Base-by-base conservation (phyloP, 1,140 invertebrate genomes). In the Panulirus ornatus region DNA sequence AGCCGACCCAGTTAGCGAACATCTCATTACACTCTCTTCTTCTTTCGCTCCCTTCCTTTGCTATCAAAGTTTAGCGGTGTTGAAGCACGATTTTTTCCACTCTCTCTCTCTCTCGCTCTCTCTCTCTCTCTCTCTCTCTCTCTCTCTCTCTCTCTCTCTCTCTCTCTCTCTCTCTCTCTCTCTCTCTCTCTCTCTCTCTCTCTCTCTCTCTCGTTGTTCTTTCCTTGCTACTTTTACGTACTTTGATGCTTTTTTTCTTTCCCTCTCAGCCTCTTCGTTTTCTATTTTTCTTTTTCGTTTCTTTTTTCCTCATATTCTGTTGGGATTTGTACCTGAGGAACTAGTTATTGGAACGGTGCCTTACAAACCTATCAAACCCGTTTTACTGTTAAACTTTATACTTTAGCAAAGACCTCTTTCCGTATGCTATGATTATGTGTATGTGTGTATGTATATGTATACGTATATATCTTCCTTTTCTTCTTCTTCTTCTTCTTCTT, bases 401-500 rank as follows among this genome's bases (percentile, higher is more conserved):
- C n/a, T n/a, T n/a, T n/a, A n/a, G n/a, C n/a, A n/a, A n/a, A n/a
- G n/a, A n/a, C 36, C 36, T 30, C 34, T 14, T 27, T 73, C 70
- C 70, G 8, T 27, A 8, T 34, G 9, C 34, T 73, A 8, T 27
- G 8, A 9, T 27, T 34, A 9, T 36, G 8, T 27, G 8, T 73
- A 8, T 36, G 11, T n/a, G 8, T 34, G 9, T 73, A 9, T 36
- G 11, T 58, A 11, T n/a, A 14, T n/a, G 11, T 58, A 11, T 58
- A 14, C n/a, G 11, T n/a, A 14, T n/a, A n/a, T n/a, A n/a, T n/a
- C n/a, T n/a, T n/a, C n/a, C n/a, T n/a, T n/a, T n/a, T n/a, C n/a
- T n/a, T n/a, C 54, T 58, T n/a, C n/a, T 58, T n/a, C n/a, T 58
- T n/a, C 54, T 58, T n/a, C 54, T 58, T n/a, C 54, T 58, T n/a